Evolutionary conservation across 2,888 invertebrate species (phyloP), one percentile per base, ranked within the genome.

Genomic region (Dynastes grantii): DNA sequence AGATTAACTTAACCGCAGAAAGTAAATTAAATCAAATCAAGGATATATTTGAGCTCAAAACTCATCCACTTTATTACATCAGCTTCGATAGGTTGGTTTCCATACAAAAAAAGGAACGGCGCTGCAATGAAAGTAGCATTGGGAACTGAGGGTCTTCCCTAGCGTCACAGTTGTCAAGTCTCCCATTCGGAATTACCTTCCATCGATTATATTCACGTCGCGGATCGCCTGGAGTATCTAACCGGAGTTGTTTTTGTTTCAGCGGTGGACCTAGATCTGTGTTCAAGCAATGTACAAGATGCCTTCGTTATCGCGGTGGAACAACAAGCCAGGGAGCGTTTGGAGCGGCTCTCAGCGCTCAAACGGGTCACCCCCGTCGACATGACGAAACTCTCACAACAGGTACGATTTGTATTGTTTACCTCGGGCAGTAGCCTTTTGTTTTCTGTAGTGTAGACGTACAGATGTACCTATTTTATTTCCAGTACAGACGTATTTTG

Each of bases 241-340:
- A 63, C 63, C 63, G 63, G 29, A 63, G 63, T 40, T 67, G 2
- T 67, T 80, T 85, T 84, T 87, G 84, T 92, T 92, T 29, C 91
- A 96, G 96, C 96, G 89, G 93, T 95, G 88, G 96, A 96, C 90
- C 92, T 96, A 90, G 95, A 95, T 80, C 91, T 93, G 86, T 88
- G 88, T 84, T 90, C 91, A 88, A 95, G 94, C 90, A 95, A 95
- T 88, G 95, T 98, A 87, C 96, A 97, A 90, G 97, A 98, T 95
- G 98, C 98, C 83, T 98, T 98, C 92, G 97, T 98, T 91, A 98
- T 98, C 90, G 98, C 98, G 84, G 97, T 98, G 89, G 98, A 98
- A 91, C 97, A 98, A 91, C 97, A 96, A 91, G 96, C 96, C 81
- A 92, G 96, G 86, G 96, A 97, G 91, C 94, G 97, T 87, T 92